Evolutionary conservation across 2,888 invertebrate genomes (phyloP), one percentile per base, ranked within the genome.

Genomic region (Nowickia ferox): DNA sequence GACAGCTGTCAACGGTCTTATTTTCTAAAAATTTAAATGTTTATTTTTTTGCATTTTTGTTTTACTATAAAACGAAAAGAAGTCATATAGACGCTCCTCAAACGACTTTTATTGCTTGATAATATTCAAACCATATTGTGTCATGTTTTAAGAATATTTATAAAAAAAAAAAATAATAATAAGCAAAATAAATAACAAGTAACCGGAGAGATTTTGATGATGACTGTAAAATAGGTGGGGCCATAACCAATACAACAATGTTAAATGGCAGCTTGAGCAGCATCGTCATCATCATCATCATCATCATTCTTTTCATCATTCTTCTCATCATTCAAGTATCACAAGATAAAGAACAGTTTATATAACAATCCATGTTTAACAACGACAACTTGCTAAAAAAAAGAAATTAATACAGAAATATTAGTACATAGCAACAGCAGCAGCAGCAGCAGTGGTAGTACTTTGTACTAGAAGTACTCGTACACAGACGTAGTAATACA

Each of bases 41-140:
- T 48, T n/a, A 30, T 55, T 6, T 22, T n/a, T 19, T 1, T 59
- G 9, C 17, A 17, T 61, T 61, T 48, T 42, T 74, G 1, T 61
- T 65, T 44, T 9, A 51, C 63, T 42, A 53, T 53, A 17, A 68
- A 68, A 69, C 19, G 19, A 48, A 13, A 66, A 71, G 17, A 44
- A 22, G n/a, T 61, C 48, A 11, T 44, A 48, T 17, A 59, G 46
- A 74, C 48, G 63, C 77, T 75, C 46, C 78, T 83, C 79, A 83
- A 86, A 71, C 59, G 83, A 86, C 71, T 82, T 86, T 79, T 86
- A 86, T 86, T 83, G 82, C 75, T 83, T 79, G 79, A 83, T 83
- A 83, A 86, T 86, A 83, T 86, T 74, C 78, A 75, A 78, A 85
- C 77, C 86, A 86, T 86, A 83, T 83, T 86, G 75, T 83, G 83